Percentiles rank a stretch among this genome's conserved stretches.
These are phyloP conservation scores for Callyntrura sp. DNA, from an alignment of 2,888 invertebrate species.

Conservation along the genomic window DNA sequence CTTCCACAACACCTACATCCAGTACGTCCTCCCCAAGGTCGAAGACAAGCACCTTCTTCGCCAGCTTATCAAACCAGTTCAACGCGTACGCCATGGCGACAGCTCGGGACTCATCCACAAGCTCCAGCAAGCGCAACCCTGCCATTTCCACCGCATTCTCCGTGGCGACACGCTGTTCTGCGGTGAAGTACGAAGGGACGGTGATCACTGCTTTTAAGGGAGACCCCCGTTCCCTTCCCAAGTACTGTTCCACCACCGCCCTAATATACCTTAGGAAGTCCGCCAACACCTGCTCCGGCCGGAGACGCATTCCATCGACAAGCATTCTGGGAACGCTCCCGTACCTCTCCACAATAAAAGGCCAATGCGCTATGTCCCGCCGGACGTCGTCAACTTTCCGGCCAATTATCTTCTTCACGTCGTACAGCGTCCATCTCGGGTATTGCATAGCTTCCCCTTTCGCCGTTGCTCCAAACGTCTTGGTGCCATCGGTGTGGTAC, in stretches of 20 bases:
- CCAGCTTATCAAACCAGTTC: constrained; percentile 40
- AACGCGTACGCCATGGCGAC: constrained; percentile 70
- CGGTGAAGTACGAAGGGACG: constrained; percentile 92
- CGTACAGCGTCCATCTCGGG: constrained; percentile 92
- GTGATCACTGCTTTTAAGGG: constrained; percentile 91
- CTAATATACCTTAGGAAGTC: constrained; percentile 56
- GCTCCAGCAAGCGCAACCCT: constrained; percentile 94
- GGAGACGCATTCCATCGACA: constrained; percentile 4
- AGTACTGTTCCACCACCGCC: constrained; percentile 49
- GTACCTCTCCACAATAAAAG: constrained; percentile 89
- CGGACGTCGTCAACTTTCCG: constrained; percentile 93
- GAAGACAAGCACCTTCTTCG: constrained; percentile 66
- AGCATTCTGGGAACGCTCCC: constrained; percentile 87
- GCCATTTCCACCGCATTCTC: constrained; percentile 93
- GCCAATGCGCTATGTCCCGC: constrained; percentile 93
- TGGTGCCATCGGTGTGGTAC: constrained; percentile 1
- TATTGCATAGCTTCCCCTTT: constrained; percentile 91
- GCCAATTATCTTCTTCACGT: constrained; percentile 88
- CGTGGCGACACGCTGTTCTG: constrained; percentile 89
- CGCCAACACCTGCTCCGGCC: constrained; percentile 66
- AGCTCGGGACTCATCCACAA: constrained; percentile 92
- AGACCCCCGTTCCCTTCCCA: constrained; percentile 1
- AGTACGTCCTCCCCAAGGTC: constrained; percentile 81
- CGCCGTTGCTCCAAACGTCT: constrained; percentile 89
- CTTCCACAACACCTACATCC: constrained; percentile 73